These are phyloP conservation scores for Hydropsyche betteni DNA, from an alignment of 2,888 invertebrate genomes.

Conservation along the genomic window DNA sequence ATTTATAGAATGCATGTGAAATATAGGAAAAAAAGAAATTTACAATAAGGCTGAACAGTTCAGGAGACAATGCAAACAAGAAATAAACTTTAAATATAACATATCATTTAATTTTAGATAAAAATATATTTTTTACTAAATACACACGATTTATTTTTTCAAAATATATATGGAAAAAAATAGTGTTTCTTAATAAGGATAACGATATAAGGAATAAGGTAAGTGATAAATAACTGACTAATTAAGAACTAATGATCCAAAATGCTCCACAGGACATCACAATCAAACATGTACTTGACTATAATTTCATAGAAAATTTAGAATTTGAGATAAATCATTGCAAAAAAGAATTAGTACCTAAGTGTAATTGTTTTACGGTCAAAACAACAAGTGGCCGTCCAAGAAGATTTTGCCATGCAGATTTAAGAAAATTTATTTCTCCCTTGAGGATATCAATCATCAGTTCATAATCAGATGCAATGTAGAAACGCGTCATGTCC, in stretches of 20 bases:
- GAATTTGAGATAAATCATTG: background rate
- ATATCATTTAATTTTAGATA: no score
- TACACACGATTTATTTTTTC: no score
- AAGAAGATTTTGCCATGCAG: conserved; percentile 97
- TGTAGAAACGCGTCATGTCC: conserved; percentile 97
- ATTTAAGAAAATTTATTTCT: conserved; percentile 97
- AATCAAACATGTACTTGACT: background rate
- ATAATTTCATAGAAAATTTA: background rate
- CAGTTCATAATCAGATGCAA: conserved; percentile 97
- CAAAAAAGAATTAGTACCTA: conserved; percentile 73
- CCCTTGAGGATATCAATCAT: conserved; percentile 98
- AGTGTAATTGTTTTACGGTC: conserved; percentile 85
- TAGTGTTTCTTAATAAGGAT: background rate
- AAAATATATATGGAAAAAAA: background rate
- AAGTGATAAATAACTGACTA: conserved; percentile 43
- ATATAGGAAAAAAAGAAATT: no score
- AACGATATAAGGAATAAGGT: conserved; percentile 45
- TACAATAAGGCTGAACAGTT: background rate
- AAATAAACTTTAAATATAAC: background rate
- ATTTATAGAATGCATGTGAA: no score
- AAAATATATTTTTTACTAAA: no score
- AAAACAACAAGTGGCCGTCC: conserved; percentile 96
- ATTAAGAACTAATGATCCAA: conserved; percentile 32
- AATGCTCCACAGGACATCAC: no score
- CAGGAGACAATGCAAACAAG: background rate